Base-by-base conservation (phyloP, 2,113 vertebrate species). In the Motacilla alba region DNA sequence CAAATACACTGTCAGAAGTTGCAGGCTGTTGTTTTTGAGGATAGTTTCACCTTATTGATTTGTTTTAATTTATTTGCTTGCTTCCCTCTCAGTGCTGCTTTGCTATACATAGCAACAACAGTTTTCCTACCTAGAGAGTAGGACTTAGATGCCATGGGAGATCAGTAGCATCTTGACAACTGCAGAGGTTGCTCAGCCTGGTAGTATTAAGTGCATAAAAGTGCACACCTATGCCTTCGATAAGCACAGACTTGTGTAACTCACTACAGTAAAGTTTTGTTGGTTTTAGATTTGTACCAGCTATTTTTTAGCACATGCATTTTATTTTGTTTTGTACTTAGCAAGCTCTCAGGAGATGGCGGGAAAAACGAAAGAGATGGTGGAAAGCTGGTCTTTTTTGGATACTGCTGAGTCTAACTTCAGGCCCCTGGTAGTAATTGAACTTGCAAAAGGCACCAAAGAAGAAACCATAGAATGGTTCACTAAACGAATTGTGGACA, bases 401-500 rank as follows among this genome's bases (percentile, higher is more conserved):
- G 98, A 98, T 89, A 77, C 94, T 56, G 87, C 37, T 50, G 98
- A 98, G 23, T 35, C 87, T 58, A 85, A 97, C 62, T 99, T 99
- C 93, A 98, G 80, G 10, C 99, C 99, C 86, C 95, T 99, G 88
- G 99, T 99, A 39, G 98, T 99, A 67, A 79, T 99, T 95, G 99
- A 99, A 90, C 97, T 99, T 89, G 98, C 98, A 74, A 95, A 98
- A 59, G 96, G 98, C 93, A 97, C 98, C 67, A 98, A 98, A 88
- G 94, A 98, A 66, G 99, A 99, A 96, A 98, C 99, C 35, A 93
- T 98, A 83, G 83, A 97, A 24, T 99, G 99, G 99, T 96, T 99
- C 76, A 98, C 98, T 64, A 97, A 94, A 66, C 98, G 98, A 96
- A 98, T 99, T 79, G 95, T 95, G 92, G 98, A 98, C 89, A 98